Evolutionary conservation across 1,140 invertebrate genomes (phyloP).

Genomic region (Daktulosphaira vitifoliae): DNA sequence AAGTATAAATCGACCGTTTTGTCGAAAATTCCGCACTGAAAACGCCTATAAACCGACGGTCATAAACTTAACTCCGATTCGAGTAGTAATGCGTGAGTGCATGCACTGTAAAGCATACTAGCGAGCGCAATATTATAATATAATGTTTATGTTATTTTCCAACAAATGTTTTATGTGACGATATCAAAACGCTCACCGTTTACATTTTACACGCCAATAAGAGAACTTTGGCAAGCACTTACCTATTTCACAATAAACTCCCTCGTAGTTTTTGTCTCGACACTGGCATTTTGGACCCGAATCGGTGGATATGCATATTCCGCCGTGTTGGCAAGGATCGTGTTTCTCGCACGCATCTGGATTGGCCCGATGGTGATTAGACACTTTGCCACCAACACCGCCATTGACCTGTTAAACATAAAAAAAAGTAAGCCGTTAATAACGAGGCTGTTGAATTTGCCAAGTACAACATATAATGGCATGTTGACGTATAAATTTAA

Average conservation of each 20-base stretch:
- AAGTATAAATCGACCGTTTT: no score
- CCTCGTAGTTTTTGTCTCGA: constrained; percentile 78
- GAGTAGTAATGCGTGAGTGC: background rate
- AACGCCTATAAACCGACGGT: no score
- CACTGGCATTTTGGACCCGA: constrained; percentile 89
- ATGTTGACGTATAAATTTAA: no score
- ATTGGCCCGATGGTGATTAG: background rate
- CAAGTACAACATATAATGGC: no score
- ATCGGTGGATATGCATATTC: constrained; percentile 89
- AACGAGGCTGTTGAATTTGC: no score
- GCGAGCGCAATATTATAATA: background rate
- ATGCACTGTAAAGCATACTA: background rate
- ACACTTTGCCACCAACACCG: constrained; percentile 35
- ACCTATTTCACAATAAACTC: constrained; percentile 90
- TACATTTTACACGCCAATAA: constrained; percentile 36
- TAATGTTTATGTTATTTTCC: no score
- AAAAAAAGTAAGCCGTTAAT: constrained; percentile 38
- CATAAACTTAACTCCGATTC: background rate
- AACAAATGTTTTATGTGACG: no score
- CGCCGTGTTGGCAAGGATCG: constrained; percentile 86
- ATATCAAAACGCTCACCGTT: no score
- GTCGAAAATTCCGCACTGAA: no score
- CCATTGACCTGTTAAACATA: constrained; percentile 50
- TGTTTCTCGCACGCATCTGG: constrained; percentile 72
- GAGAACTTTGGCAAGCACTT: constrained; percentile 40